phyloP scores from a whole-genome alignment of 2,113 vertebrate genomes.

The Vicugna pacos region DNA sequence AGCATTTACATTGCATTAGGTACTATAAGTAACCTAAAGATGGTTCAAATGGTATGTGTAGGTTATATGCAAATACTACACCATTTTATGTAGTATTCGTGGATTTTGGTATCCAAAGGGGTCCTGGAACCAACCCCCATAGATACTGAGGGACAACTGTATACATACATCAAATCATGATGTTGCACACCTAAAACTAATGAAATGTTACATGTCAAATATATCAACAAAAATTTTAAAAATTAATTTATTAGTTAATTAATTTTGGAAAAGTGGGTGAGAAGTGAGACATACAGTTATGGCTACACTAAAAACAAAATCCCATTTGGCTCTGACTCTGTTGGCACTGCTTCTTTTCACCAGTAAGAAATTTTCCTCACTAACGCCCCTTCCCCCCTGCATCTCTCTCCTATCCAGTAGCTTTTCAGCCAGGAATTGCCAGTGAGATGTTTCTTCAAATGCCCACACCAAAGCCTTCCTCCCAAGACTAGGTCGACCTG shows the following conservation, averaged over 20 bases:
- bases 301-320: background rate
- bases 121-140: background rate
- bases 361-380: background rate
- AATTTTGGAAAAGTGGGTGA: background rate
- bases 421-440: background rate
- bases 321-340: background rate
- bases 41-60: background rate
- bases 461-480: background rate
- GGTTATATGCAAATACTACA: background rate
- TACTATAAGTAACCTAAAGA: background rate
- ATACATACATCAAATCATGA: background rate
- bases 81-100: background rate
- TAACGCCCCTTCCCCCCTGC: background rate
- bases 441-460: background rate
- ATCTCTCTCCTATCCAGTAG: background rate
- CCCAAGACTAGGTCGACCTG: background rate
- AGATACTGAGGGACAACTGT: background rate
- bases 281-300: fast-evolving
- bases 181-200: background rate
- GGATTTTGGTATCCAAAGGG: background rate
- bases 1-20: background rate
- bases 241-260: background rate
- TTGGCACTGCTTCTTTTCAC: background rate
- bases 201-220: background rate
- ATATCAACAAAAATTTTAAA: background rate